Evolutionary conservation across 2,113 vertebrate genomes (phyloP), one percentile per base, ranked within the genome.

Genomic region (Cyanoramphus novaezelandiae): DNA sequence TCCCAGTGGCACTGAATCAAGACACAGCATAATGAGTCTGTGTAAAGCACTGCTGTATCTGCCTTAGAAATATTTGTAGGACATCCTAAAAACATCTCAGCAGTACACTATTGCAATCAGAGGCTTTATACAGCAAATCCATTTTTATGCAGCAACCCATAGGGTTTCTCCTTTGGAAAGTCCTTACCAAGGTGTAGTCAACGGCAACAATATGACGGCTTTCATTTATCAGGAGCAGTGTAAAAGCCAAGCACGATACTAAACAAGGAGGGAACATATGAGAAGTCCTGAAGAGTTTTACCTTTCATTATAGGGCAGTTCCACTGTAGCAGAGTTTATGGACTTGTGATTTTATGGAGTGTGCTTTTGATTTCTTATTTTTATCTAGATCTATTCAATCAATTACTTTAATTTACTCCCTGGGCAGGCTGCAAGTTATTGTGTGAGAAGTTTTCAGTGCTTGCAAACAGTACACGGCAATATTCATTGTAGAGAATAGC

Each of bases 261-360:
- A 97, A 95, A 96, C 85, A 94, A 90, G 74, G 46, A 79, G 47
- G 24, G 33, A 91, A 90, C 13, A 25, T 77, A 44, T 17, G 27
- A 85, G 77, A 89, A 72, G 37, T 62, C 69, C 68, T 53, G 55
- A 70, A 11, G 70, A 91, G 50, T 87, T 97, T 88, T 67, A 49
- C 68, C 70, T 96, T 96, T 94, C 85, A 85, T 97, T 97, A 93
- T 46, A 67, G 20, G 35, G 74, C 59, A 95, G 79, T 94, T 97
- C 70, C 92, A 83, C 81, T 47, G 13, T 60, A 62, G 53, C 92
- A 87, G 78, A 96, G 71, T 97, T 97, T 96, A 96, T 95, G 91
- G 85, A 89, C 86, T 88, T 87, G 55, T 53, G 60, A 91, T 84
- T 96, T 94, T 87, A 97, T 91, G n/a, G 49, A 87, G 69, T 47